Evolutionary conservation across 2,888 invertebrate species (phyloP).

Genomic region (Lasioglossum vierecki): DNA sequence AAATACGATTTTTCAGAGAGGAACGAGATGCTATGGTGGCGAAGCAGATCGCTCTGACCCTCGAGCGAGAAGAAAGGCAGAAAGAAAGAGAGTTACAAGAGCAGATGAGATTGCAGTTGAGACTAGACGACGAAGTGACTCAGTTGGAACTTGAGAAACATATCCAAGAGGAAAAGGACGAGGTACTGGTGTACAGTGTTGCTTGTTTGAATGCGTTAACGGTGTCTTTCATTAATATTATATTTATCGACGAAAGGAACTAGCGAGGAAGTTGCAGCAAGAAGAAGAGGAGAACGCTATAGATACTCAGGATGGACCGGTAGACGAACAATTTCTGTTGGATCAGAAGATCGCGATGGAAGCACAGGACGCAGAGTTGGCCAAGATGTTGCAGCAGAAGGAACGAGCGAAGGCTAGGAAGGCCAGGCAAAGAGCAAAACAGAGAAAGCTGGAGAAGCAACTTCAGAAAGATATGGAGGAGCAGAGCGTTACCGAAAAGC

Average conservation of each 20-base stretch:
- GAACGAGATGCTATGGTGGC: constrained; percentile 89
- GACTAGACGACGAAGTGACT: constrained; percentile 81
- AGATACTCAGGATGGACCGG: constrained; percentile 84
- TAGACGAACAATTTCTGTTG: constrained; percentile 76
- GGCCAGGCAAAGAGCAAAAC: constrained; percentile 88
- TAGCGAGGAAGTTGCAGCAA: constrained; percentile 91
- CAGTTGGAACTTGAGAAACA: constrained; percentile 85
- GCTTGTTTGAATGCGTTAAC: background rate
- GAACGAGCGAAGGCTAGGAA: constrained; percentile 89
- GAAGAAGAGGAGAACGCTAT: constrained; percentile 88
- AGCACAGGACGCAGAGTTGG: constrained; percentile 92
- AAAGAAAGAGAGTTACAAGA: constrained; percentile 85
- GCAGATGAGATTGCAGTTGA: constrained; percentile 82
- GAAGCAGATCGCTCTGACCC: constrained; percentile 88
- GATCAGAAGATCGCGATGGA: constrained; percentile 91
- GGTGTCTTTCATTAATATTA: background rate
- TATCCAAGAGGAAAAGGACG: constrained; percentile 90
- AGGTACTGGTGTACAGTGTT: constrained; percentile 83
- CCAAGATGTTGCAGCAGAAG: constrained; percentile 90
- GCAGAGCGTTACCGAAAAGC: constrained; percentile 76
- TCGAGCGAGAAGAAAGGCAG: constrained; percentile 86
- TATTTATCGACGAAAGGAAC: constrained; percentile 84
- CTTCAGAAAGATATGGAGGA: constrained; percentile 84
- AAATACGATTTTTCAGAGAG: constrained; percentile 84
- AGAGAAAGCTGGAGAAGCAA: constrained; percentile 84